Percentiles rank a stretch among this genome's conserved stretches.
Conservation (phyloP, 2,113 vertebrate species). For the Daphoenositta chrysoptera region DNA sequence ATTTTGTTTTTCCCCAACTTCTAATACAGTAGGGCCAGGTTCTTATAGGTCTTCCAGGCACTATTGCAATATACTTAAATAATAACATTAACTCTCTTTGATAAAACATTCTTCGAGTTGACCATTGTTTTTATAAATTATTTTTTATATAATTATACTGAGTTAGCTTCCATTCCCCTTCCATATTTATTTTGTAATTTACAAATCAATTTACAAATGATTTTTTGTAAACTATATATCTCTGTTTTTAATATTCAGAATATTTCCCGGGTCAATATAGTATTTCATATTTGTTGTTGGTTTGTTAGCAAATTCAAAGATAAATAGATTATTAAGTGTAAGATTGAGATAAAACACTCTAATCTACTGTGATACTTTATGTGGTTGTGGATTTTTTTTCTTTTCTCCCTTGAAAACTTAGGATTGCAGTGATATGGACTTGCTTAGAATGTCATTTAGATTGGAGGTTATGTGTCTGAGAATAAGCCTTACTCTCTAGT, state of each 20-base stretch:
- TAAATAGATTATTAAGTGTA: background rate
- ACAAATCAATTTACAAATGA: background rate
- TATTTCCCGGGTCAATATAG: background rate
- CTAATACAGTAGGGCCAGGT: background rate
- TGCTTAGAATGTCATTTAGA: background rate
- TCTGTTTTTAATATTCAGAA: background rate
- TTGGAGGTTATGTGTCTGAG: background rate
- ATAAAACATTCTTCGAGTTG: background rate
- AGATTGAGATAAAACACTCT: background rate
- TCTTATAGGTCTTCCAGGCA: background rate
- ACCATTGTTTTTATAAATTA: background rate
- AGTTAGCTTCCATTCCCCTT: background rate
- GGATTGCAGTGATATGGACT: background rate
- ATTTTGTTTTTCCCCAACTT: background rate
- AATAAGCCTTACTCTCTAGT: background rate
- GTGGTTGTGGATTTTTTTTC: background rate
- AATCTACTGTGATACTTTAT: background rate
- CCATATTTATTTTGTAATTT: background rate
- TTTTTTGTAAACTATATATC: background rate
- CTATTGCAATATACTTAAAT: background rate
- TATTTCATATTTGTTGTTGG: background rate
- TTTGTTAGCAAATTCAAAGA: background rate
- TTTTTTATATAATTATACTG: background rate
- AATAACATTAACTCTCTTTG: background rate
- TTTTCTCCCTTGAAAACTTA: background rate